A percentile compares a stretch with the other conserved stretches of the same genome.
phyloP scores from a whole-genome alignment of 92 coral and sea anemone genomes.

The Porites lobata region DNA sequence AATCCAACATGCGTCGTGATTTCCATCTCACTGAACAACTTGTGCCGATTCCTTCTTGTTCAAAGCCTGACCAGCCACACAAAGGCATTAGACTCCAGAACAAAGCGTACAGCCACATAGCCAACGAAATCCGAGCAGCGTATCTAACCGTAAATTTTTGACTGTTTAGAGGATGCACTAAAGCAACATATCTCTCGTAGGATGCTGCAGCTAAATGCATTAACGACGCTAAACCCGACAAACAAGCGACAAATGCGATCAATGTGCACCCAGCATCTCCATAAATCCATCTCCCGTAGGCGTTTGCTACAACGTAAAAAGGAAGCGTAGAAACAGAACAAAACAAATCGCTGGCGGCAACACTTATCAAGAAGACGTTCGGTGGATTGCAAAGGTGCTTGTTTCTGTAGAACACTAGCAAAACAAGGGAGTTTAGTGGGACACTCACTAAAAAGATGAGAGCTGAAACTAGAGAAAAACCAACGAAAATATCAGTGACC shows the following conservation, averaged over 20 bases:
- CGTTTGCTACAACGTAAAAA: slow-evolving; percentile 26
- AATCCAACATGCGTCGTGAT: slow-evolving; percentile 20
- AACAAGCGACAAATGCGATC: slow-evolving; percentile 33
- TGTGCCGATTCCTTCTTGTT: slow-evolving; percentile 51
- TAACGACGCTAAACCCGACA: slow-evolving; percentile 34
- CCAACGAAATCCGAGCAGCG: slow-evolving; percentile 15
- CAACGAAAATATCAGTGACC: not conserved
- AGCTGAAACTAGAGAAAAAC: slow-evolving; percentile 30
- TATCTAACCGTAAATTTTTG: slow-evolving; percentile 13
- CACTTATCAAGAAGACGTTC: slow-evolving; percentile 38
- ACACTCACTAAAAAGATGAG: slow-evolving; percentile 24
- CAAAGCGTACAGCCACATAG: slow-evolving; percentile 56
- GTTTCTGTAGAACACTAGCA: slow-evolving; percentile 40
- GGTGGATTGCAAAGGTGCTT: slow-evolving; percentile 22
- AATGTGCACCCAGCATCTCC: slow-evolving; percentile 29
- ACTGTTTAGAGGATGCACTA: slow-evolving; percentile 25
- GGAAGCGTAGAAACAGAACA: slow-evolving; percentile 24
- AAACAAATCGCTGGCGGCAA: slow-evolving; percentile 34
- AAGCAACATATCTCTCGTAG: slow-evolving; percentile 36
- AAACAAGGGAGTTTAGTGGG: slow-evolving; percentile 28
- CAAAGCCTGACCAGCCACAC: slow-evolving; percentile 58
- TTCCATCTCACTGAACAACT: slow-evolving; percentile 59
- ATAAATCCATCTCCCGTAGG: slow-evolving; percentile 31
- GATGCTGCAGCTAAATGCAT: slow-evolving; percentile 36
- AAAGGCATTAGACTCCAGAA: slow-evolving; percentile 47